These are phyloP conservation scores for Toxotes lorentzi DNA, from an alignment of 2,797 vertebrate genomes.

Conservation along the genomic window DNA sequence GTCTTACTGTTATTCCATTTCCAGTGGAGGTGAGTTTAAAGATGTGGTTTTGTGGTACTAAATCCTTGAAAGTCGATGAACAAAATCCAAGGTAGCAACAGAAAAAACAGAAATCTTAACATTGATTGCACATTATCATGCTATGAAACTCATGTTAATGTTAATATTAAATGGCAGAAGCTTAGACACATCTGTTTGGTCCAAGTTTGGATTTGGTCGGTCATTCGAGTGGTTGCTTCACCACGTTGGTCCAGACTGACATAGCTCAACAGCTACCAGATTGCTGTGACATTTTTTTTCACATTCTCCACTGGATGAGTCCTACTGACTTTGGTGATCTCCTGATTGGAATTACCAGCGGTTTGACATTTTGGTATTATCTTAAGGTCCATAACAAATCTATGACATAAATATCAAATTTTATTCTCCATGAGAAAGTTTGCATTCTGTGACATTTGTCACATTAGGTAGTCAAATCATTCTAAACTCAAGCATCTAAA, in stretches of 20 bases:
- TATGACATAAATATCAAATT: neutral
- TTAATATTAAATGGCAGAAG: neutral
- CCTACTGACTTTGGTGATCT: neutral
- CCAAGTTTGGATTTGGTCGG: neutral
- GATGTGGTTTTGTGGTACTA: neutral
- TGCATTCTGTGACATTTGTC: neutral
- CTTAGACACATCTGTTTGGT: neutral
- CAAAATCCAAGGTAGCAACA: neutral
- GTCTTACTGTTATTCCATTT: neutral
- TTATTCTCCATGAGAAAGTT: constrained; percentile 8
- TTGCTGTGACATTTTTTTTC: neutral
- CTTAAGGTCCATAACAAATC: neutral
- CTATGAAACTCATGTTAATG: neutral
- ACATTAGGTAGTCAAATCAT: neutral
- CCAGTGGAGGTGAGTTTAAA: neutral
- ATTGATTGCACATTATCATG: neutral
- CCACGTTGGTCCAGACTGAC: neutral
- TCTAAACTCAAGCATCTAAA: constrained; percentile 16
- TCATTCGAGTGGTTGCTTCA: neutral
- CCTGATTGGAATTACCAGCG: neutral
- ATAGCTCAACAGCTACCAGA: neutral
- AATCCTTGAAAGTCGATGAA: constrained; percentile 9
- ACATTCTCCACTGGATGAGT: neutral
- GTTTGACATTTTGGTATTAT: neutral
- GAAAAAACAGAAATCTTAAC: neutral